Percentiles rank a stretch among this genome's conserved stretches.
phyloP scores from a whole-genome alignment of 2,797 vertebrate genomes.

The Emys orbicularis region DNA sequence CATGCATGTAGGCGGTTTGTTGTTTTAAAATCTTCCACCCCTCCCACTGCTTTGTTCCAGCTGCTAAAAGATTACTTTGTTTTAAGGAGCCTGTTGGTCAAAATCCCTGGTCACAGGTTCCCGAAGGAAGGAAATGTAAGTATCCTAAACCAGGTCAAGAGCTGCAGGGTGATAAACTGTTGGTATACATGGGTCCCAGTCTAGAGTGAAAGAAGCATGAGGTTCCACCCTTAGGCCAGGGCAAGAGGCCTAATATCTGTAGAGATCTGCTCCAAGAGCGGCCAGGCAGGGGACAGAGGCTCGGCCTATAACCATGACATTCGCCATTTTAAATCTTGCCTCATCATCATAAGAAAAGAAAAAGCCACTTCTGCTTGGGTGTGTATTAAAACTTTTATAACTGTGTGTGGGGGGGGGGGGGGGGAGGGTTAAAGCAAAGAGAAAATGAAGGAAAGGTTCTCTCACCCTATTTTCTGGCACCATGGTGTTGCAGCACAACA shows the following conservation, averaged over 20 bases:
- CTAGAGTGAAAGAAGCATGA: not conserved
- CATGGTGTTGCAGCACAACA: not conserved
- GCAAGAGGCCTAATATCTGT: not conserved
- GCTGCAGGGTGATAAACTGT: not conserved
- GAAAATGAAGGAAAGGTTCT: not conserved
- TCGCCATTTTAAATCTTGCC: not conserved
- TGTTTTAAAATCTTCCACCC: not conserved
- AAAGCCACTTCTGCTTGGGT: not conserved
- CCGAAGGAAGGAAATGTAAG: not conserved
- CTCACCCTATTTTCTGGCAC: not conserved
- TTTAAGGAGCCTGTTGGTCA: not conserved
- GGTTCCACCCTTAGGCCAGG: not conserved
- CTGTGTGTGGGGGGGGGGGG: too few relatives aligned
- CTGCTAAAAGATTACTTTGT: not conserved
- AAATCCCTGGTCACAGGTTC: not conserved
- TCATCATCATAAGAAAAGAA: not conserved
- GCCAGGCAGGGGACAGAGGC: not conserved
- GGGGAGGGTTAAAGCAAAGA: not conserved
- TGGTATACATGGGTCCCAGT: not conserved
- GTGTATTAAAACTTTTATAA: not conserved
- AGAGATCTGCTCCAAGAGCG: not conserved
- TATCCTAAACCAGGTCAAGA: not conserved
- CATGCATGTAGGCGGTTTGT: not conserved
- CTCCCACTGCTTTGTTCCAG: not conserved
- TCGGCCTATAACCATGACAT: not conserved